Evolutionary conservation across 2,797 vertebrate species (phyloP).

Genomic region (Thamnophis elegans): DNA sequence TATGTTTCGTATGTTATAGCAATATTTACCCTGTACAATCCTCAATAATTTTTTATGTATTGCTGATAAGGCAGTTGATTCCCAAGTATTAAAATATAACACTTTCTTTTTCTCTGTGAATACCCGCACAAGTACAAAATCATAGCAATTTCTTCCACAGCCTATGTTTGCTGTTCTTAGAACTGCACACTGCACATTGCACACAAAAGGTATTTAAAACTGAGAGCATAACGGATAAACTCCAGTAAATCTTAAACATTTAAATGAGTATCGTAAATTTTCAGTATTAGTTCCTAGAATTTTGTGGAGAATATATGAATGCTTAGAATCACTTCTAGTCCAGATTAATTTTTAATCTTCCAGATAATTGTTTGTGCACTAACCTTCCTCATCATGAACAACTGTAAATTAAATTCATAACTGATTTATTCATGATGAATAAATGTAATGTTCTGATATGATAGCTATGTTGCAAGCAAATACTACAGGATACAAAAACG

Average conservation of each 20-base stretch:
- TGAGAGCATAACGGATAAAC: neutral
- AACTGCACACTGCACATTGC: neutral
- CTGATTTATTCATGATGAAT: neutral
- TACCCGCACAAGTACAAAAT: neutral
- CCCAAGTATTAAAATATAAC: neutral
- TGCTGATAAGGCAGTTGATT: neutral
- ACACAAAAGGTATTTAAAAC: neutral
- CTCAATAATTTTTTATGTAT: neutral
- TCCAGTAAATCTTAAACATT: neutral
- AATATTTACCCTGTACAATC: neutral
- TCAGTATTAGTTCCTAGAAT: neutral
- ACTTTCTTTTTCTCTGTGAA: neutral
- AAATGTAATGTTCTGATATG: neutral
- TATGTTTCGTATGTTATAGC: neutral
- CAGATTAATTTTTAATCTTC: neutral
- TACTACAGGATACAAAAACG: neutral
- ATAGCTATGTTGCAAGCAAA: neutral
- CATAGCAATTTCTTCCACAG: neutral
- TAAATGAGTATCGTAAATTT: neutral
- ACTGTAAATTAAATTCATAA: neutral
- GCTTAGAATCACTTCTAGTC: neutral
- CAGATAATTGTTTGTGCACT: neutral
- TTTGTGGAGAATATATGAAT: neutral
- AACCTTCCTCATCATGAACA: neutral
- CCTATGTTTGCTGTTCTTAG: neutral